Conservation (phyloP, 2,888 invertebrate genomes). For the Halocaridina rubra region DNA sequence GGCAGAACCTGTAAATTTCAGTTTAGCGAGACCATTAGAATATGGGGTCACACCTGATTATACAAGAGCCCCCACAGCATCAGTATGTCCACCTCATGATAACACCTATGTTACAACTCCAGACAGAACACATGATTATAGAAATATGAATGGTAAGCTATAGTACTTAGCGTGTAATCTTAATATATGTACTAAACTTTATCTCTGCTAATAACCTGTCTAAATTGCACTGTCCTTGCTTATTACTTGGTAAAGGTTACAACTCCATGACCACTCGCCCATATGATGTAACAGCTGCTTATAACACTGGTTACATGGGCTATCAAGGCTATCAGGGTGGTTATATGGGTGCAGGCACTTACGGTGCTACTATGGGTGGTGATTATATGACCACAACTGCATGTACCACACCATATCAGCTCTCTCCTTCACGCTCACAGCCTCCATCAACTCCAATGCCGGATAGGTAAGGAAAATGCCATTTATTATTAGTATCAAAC, state of each 20-base stretch:
- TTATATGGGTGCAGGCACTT: constrained; percentile 61
- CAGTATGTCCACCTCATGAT: constrained; percentile 57
- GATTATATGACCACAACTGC: constrained; percentile 63
- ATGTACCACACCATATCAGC: constrained; percentile 63
- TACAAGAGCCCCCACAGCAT: constrained; percentile 51
- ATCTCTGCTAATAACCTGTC: no score
- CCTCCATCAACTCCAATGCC: constrained; percentile 62
- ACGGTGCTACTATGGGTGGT: constrained; percentile 59
- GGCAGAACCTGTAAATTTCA: constrained; percentile 62
- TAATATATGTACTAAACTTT: no score
- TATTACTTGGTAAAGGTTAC: no score
- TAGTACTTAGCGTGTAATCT: no score
- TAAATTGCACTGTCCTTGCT: no score
- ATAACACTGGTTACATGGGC: constrained; percentile 63
- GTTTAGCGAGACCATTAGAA: constrained; percentile 59
- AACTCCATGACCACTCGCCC: constrained; percentile 63
- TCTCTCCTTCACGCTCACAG: constrained; percentile 62
- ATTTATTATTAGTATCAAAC: no score
- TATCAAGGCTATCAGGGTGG: constrained; percentile 63
- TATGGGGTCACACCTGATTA: constrained; percentile 58
- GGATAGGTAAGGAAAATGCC: constrained; percentile 62
- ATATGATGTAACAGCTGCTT: constrained; percentile 62
- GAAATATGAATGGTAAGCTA: constrained; percentile 63
- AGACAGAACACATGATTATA: constrained; percentile 60
- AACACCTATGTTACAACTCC: constrained; percentile 46